Percentiles rank a stretch among this genome's conserved stretches.
Evolutionary conservation across 2,888 invertebrate species (phyloP).

Genomic region (Esperia sulphurella): DNA sequence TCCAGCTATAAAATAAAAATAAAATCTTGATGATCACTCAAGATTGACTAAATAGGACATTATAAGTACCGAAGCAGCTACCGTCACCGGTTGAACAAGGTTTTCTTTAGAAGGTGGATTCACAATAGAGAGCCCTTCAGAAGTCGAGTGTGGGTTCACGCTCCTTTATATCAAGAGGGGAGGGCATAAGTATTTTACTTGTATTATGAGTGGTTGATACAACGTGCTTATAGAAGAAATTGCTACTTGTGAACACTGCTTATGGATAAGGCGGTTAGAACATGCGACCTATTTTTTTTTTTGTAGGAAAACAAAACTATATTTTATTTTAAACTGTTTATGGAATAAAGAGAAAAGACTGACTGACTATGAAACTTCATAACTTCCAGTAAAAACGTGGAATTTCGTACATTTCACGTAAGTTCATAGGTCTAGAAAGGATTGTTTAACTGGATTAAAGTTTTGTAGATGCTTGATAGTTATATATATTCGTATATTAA

Average conservation of each 20-base stretch:
- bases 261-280: neutral
- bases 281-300: neutral
- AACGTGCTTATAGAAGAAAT: conserved; percentile 12
- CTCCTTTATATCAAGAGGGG: conserved; percentile 9
- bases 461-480: too few relatives aligned
- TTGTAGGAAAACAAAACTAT: too few relatives aligned
- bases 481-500: too few relatives aligned
- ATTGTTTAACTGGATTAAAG: too few relatives aligned
- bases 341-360: too few relatives aligned
- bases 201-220: conserved; percentile 23
- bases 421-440: too few relatives aligned
- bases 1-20: neutral
- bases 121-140: conserved; percentile 29
- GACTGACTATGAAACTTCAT: too few relatives aligned
- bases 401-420: too few relatives aligned
- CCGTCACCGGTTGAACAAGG: conserved; percentile 1
- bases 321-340: too few relatives aligned
- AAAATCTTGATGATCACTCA: neutral
- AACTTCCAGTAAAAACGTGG: too few relatives aligned
- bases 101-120: conserved; percentile 21
- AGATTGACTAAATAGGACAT: neutral
- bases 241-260: neutral
- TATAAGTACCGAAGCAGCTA: neutral
- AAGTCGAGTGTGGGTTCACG: conserved; percentile 45
- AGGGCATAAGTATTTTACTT: conserved; percentile 23